Conservation (phyloP, 2,113 vertebrate species). For the Hippocampus zosterae region DNA sequence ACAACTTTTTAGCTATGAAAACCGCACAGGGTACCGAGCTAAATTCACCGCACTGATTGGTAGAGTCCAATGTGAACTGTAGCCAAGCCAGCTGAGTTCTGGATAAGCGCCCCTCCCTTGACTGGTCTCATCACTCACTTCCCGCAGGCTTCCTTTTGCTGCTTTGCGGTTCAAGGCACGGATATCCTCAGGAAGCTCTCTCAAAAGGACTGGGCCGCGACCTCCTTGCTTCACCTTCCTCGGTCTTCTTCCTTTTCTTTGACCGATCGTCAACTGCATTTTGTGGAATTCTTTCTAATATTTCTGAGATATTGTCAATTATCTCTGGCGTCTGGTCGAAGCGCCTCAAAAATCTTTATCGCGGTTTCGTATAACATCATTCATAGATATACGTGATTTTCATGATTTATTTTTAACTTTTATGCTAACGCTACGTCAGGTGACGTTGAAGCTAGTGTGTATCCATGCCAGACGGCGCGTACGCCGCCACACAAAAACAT, state of each 20-base stretch:
- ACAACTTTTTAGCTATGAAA: not conserved
- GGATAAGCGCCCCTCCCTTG: conserved; percentile 22
- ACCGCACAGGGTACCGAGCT: not conserved
- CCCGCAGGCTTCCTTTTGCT: conserved; percentile 47
- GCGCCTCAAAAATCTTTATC: too few species aligned
- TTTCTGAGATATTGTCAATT: too few species aligned
- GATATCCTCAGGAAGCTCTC: conserved; percentile 72
- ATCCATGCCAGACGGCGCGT: conserved; percentile 6
- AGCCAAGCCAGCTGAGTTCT: conserved; percentile 17
- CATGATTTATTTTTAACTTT: too few species aligned
- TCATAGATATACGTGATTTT: too few species aligned
- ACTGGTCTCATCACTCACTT: conserved; percentile 42
- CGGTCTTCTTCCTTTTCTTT: conserved; percentile 21
- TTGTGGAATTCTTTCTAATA: not conserved
- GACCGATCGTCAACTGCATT: not conserved
- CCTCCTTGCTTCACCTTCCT: conserved; percentile 48
- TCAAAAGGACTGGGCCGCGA: conserved; percentile 42
- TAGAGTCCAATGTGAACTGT: not conserved
- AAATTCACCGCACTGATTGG: not conserved
- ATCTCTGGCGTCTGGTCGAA: too few species aligned
- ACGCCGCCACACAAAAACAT: not conserved
- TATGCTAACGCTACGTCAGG: too few species aligned
- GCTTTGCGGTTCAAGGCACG: conserved; percentile 37
- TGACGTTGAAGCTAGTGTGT: not conserved
- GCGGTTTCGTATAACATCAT: too few species aligned